Evolutionary conservation across 2,797 vertebrate genomes (phyloP), one percentile per base, ranked within the genome.

Genomic region (Lagodon rhomboides): DNA sequence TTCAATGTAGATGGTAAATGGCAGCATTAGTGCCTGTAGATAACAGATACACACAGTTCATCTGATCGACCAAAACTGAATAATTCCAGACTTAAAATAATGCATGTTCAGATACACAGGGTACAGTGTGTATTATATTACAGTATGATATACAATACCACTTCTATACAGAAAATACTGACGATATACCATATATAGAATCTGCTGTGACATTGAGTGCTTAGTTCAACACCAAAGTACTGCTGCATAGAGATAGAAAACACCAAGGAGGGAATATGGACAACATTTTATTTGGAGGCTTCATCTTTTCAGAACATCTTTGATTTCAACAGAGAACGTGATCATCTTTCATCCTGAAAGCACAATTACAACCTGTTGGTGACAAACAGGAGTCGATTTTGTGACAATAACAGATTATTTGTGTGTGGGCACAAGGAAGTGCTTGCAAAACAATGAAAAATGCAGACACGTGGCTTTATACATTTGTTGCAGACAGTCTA

Each of bases 231-330:
- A 30, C 7, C 38, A 49, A 46, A 60, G 5, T 0, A 54, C 50
- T 27, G 17, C 4, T 59, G 30, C 10, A 70, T 51, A 62, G 49
- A 67, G 10, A 16, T 23, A 12, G 10, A 34, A 15, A 56, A 30
- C 44, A 12, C 38, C 20, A 61, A 20, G 7, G 16, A 46, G 23
- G n/a, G 16, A 18, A 55, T 76, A 59, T 34, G 12, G 49, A 23
- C 10, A 79, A 61, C 2, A 47, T 66, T 90, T 91, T 87, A 80
- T 82, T 90, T 61, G 47, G 27, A 75, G 5, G 44, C 20, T 75
- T 77, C 11, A 56, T 70, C 17, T 54, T 72, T 65, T 46, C 17
- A 60, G 17, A 67, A 65, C 18, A 73, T 51, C 5, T 51, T 54
- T 44, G 22, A 84, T 18, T 18, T 63, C 20, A 59, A 23, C 70